These are phyloP conservation scores for Bubalus kerabau DNA, from an alignment of 2,113 vertebrate genomes.

Conservation along the genomic window DNA sequence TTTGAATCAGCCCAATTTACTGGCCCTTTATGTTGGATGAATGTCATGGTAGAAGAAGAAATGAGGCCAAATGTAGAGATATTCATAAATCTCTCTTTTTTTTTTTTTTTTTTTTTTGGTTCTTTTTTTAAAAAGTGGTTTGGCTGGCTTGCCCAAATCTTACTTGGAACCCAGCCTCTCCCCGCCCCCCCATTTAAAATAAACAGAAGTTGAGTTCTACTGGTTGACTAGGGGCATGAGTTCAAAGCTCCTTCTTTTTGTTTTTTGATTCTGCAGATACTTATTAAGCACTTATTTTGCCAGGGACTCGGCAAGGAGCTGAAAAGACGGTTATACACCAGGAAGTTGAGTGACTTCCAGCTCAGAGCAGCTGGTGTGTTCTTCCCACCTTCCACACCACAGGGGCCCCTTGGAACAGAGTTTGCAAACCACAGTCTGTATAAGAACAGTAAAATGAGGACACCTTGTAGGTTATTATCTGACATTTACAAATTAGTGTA, in stretches of 20 bases:
- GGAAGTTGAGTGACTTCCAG: not conserved
- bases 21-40: not conserved
- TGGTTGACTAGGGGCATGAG: not conserved
- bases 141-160: not conserved
- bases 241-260: conserved; percentile 20
- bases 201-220: conserved; percentile 10
- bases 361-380: not conserved
- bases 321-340: not conserved
- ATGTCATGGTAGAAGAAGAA: conserved; percentile 17
- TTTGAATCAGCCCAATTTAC: conserved; percentile 31
- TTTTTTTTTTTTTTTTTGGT: not conserved
- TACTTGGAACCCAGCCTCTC: not conserved
- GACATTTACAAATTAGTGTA: not conserved
- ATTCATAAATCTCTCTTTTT: conserved; percentile 23
- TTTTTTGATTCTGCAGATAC: conserved; percentile 24
- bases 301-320: not conserved
- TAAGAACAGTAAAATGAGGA: not conserved
- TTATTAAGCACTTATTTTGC: conserved; percentile 49
- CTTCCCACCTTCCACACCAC: not conserved
- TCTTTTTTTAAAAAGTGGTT: conserved; percentile 36
- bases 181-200: not conserved
- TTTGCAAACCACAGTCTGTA: not conserved
- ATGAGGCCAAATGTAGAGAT: not conserved
- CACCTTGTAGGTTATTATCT: not conserved
- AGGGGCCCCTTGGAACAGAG: not conserved